Conservation (phyloP, 2,797 vertebrate species). For the Phylloscopus collybita region DNA sequence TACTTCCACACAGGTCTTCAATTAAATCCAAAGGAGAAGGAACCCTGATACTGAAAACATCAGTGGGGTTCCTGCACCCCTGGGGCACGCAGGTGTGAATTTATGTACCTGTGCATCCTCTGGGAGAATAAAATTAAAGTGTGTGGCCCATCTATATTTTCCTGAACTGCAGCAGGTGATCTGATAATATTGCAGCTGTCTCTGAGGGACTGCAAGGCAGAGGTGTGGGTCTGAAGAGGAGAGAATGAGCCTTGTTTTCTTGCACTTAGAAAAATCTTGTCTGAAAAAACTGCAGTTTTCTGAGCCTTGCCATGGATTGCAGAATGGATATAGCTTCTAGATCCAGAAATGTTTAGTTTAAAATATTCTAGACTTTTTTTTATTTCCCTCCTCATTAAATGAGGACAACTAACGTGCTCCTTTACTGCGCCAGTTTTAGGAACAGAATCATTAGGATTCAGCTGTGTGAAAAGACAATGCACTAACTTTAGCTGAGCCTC, state of each 20-base stretch:
- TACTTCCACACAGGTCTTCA: neutral
- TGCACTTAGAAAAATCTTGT: neutral
- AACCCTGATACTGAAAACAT: neutral
- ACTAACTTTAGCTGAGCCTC: conserved; percentile 29
- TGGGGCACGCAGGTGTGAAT: fast-evolving
- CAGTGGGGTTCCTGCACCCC: neutral
- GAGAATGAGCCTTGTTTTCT: neutral
- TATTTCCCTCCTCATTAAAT: neutral
- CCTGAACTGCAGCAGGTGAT: neutral
- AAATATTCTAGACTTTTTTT: neutral
- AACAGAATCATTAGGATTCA: conserved; percentile 20
- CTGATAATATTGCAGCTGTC: neutral
- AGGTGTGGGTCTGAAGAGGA: neutral
- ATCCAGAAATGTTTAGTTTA: neutral
- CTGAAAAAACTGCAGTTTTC: neutral
- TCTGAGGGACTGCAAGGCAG: neutral
- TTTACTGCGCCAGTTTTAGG: conserved; percentile 1
- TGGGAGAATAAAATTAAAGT: neutral
- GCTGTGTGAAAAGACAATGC: conserved; percentile 19
- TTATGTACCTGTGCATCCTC: neutral
- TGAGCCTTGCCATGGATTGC: neutral
- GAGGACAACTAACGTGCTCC: neutral
- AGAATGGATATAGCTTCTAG: neutral
- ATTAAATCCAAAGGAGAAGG: neutral
- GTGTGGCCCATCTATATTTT: fast-evolving